Evolutionary conservation across 2,888 invertebrate species (phyloP).

Genomic region (Sarcophaga variegata): DNA sequence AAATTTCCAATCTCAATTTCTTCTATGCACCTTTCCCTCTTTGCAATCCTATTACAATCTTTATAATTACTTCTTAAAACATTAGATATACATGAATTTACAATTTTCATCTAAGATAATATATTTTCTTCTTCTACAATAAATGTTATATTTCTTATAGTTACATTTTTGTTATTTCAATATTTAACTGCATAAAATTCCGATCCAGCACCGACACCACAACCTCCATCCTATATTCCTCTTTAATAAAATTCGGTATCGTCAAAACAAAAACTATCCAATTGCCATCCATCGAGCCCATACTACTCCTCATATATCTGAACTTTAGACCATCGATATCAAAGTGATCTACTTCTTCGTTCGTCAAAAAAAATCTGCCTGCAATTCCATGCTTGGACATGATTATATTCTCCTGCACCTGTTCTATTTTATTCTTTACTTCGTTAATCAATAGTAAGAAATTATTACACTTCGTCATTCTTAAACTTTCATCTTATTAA

Average conservation of each 20-base stretch:
- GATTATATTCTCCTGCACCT: constrained; percentile 40
- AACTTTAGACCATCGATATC: constrained; percentile 41
- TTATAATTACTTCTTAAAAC: neutral
- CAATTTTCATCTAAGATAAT: constrained; percentile 13
- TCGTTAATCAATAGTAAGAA: constrained; percentile 33
- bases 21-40: neutral
- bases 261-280: constrained; percentile 17
- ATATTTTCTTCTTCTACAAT: constrained; percentile 20
- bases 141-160: neutral
- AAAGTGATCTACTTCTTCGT: constrained; percentile 47
- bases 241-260: neutral
- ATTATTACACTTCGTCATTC: constrained; percentile 39
- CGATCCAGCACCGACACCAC: neutral
- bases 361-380: constrained; percentile 49
- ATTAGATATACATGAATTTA: neutral
- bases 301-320: constrained; percentile 39
- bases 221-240: neutral
- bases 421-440: constrained; percentile 40
- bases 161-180: neutral
- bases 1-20: constrained; percentile 1
- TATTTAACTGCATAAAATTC: neutral
- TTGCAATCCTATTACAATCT: constrained; percentile 1
- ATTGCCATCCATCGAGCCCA: neutral
- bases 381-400: constrained; percentile 47
- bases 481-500: constrained; percentile 41